Evolutionary conservation across 2,888 invertebrate species (phyloP).

Genomic region (Melanotus villosus): DNA sequence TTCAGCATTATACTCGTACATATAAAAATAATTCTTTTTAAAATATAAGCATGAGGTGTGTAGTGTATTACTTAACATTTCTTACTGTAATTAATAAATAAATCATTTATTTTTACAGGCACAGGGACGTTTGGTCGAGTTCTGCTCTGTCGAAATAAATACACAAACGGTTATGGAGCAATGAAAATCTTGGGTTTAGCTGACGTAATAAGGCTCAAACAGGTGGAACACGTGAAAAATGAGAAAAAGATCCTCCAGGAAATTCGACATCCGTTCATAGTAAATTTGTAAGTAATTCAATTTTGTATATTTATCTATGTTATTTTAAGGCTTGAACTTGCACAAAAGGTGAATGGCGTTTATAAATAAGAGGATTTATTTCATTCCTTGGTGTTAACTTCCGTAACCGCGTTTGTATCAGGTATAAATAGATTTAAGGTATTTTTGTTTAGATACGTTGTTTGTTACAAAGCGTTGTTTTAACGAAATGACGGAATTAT

Average conservation of each 20-base stretch:
- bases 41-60: too few species aligned
- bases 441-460: neutral
- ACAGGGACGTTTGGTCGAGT: constrained; percentile 97
- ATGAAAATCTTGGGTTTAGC: constrained; percentile 95
- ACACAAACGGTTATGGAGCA: constrained; percentile 86
- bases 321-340: constrained; percentile 54
- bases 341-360: constrained; percentile 6
- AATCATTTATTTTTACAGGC: constrained; percentile 77
- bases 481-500: constrained; percentile 1
- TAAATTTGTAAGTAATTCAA: constrained; percentile 85
- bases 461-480: constrained; percentile 3
- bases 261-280: constrained; percentile 96
- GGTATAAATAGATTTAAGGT: constrained; percentile 2
- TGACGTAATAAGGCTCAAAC: constrained; percentile 94
- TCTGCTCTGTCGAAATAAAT: constrained; percentile 88
- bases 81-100: too few species aligned
- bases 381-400: neutral
- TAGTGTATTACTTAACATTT: too few species aligned
- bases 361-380: constrained; percentile 7
- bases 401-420: neutral
- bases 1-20: too few species aligned
- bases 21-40: too few species aligned
- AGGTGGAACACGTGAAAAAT: constrained; percentile 97
- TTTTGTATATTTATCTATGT: constrained; percentile 28
- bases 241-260: constrained; percentile 94